Percentiles rank a stretch among this genome's conserved stretches.
Evolutionary conservation across 2,888 invertebrate species (phyloP).

Genomic region (Monochamus alternatus): DNA sequence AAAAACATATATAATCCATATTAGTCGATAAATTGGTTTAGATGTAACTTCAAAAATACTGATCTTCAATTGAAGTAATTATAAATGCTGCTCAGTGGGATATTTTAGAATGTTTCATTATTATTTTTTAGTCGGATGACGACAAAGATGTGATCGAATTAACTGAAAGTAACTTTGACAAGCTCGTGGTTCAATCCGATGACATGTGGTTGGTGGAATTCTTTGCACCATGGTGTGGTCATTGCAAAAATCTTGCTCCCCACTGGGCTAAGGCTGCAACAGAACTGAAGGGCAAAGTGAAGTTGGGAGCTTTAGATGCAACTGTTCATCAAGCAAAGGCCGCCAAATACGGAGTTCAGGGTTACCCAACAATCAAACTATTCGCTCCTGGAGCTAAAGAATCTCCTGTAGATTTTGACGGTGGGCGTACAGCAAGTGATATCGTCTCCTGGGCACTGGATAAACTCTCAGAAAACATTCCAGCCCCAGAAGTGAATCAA

Average conservation of each 20-base stretch:
- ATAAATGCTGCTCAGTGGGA: too few relatives aligned
- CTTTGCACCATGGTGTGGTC: constrained; percentile 97
- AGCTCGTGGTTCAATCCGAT: constrained; percentile 91
- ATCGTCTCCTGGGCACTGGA: constrained; percentile 93
- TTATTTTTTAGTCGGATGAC: constrained; percentile 63
- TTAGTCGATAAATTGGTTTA: too few relatives aligned
- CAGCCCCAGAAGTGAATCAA: constrained; percentile 87
- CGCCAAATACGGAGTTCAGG: constrained; percentile 88
- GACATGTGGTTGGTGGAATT: constrained; percentile 99
- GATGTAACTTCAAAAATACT: too few relatives aligned
- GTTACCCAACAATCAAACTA: constrained; percentile 97
- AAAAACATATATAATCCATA: too few relatives aligned
- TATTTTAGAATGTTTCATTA: background rate
- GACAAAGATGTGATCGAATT: constrained; percentile 87
- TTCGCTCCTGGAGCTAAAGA: constrained; percentile 87
- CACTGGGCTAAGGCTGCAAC: constrained; percentile 97
- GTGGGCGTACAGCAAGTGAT: constrained; percentile 91
- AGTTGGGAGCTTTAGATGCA: constrained; percentile 96
- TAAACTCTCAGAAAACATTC: constrained; percentile 88
- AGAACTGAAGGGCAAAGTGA: constrained; percentile 96
- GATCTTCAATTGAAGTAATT: too few relatives aligned
- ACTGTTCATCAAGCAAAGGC: constrained; percentile 91
- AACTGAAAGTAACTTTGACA: constrained; percentile 96
- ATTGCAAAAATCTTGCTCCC: constrained; percentile 96
- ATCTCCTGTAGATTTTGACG: constrained; percentile 89